phyloP scores from a whole-genome alignment of 2,797 vertebrate species.

The Sarcophilus harrisii region DNA sequence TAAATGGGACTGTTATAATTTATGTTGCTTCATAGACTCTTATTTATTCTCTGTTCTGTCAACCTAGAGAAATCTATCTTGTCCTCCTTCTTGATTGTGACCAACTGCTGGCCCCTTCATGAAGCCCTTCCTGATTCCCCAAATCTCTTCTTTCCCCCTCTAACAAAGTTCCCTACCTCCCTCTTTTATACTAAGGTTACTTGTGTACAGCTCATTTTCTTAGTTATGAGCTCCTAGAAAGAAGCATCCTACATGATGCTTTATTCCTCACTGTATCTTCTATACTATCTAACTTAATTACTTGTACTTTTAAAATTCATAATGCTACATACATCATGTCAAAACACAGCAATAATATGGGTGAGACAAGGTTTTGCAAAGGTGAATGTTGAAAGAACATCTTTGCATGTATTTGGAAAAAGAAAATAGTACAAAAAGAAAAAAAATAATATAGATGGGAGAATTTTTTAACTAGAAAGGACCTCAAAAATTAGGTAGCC shows the following conservation, averaged over 20 bases:
- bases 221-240: not conserved
- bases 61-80: not conserved
- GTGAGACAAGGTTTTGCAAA: not conserved
- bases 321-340: not conserved
- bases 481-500: not conserved
- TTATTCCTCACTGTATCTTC: not conserved
- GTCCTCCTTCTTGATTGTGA: not conserved
- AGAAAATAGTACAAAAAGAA: too few relatives aligned
- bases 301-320: not conserved
- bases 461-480: not conserved
- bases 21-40: not conserved
- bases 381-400: too few relatives aligned
- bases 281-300: not conserved
- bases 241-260: not conserved
- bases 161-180: not conserved
- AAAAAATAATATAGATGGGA: not conserved
- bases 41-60: not conserved
- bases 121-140: not conserved
- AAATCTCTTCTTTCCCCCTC: not conserved
- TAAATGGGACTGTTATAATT: not conserved
- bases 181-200: not conserved
- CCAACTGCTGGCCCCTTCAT: not conserved
- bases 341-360: not conserved
- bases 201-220: not conserved
- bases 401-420: too few relatives aligned